These are phyloP conservation scores for Herminia tarsipennalis DNA, from an alignment of 2,888 invertebrate genomes.

Conservation along the genomic window DNA sequence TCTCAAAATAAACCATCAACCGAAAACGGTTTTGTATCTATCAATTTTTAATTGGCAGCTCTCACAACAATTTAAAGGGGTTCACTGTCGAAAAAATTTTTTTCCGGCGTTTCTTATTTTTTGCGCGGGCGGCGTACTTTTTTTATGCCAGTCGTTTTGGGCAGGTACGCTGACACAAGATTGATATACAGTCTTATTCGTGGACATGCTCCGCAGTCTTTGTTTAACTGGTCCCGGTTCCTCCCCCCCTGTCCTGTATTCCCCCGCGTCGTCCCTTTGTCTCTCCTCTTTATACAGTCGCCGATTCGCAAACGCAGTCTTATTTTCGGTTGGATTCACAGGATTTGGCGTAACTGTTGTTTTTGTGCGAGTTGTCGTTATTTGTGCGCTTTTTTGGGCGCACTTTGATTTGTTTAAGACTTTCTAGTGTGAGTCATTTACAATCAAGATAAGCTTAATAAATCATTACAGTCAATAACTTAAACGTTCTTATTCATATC, in stretches of 20 bases:
- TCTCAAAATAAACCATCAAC: conserved; percentile 30
- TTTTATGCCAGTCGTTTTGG: conserved; percentile 81
- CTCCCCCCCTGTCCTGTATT: conserved; percentile 42
- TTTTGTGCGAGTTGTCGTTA: conserved; percentile 52
- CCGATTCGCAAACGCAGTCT: conserved; percentile 69
- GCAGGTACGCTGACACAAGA: conserved; percentile 81
- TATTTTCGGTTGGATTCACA: conserved; percentile 71
- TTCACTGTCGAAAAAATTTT: conserved; percentile 79
- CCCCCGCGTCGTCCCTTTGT: conserved; percentile 70
- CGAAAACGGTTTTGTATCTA: conserved; percentile 68
- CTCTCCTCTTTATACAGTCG: conserved; percentile 77
- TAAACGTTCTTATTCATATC: too few species aligned
- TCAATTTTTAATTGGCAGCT: conserved; percentile 85
- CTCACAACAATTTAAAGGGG: conserved; percentile 80
- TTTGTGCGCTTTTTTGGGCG: conserved; percentile 41
- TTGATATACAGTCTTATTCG: conserved; percentile 83
- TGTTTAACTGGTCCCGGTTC: conserved; percentile 77
- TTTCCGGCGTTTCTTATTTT: conserved; percentile 63
- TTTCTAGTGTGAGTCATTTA: not conserved
- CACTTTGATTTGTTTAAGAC: conserved; percentile 21
- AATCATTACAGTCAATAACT: not conserved
- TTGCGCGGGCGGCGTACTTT: conserved; percentile 60
- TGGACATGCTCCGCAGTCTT: conserved; percentile 81
- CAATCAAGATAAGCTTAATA: not conserved
- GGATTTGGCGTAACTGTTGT: conserved; percentile 53